Percentiles rank a stretch among this genome's conserved stretches.
Conservation (phyloP, 37 sponge, comb jelly and placozoan genomes). For the Beroe ovata region DNA sequence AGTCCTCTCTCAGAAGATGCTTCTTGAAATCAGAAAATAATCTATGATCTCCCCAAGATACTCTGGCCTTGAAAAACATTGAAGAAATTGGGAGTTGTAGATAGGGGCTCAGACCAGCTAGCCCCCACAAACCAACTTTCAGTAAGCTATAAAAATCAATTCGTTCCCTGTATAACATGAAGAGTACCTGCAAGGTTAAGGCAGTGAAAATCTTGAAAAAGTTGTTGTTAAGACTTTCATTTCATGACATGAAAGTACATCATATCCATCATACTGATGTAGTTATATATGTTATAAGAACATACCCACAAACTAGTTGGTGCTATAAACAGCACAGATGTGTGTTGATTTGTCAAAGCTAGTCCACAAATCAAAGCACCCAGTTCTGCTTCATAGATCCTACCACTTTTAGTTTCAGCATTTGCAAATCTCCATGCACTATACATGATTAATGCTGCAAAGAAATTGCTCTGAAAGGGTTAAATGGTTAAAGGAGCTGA, state of each 20-base stretch:
- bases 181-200: constrained; percentile 23
- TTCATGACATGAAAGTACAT: background rate
- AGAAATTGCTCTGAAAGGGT: constrained; percentile 51
- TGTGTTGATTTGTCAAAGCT: constrained; percentile 48
- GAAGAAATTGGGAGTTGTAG: constrained; percentile 55
- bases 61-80: constrained; percentile 47
- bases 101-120: constrained; percentile 38
- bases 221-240: background rate
- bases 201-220: too few species aligned
- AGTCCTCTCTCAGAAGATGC: constrained; percentile 50
- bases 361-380: constrained; percentile 53
- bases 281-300: background rate
- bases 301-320: constrained; percentile 63
- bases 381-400: constrained; percentile 12
- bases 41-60: constrained; percentile 52
- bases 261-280: background rate
- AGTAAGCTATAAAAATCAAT: background rate
- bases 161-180: background rate
- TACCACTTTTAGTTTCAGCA: constrained; percentile 39
- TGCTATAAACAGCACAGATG: constrained; percentile 31
- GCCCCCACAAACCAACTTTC: constrained; percentile 24
- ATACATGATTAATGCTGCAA: constrained; percentile 21
- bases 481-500: too few species aligned
- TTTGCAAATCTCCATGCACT: constrained; percentile 52
- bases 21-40: constrained; percentile 65